These are phyloP conservation scores for Eupithecia dodoneata DNA, from an alignment of 2,888 invertebrate genomes.

Conservation along the genomic window DNA sequence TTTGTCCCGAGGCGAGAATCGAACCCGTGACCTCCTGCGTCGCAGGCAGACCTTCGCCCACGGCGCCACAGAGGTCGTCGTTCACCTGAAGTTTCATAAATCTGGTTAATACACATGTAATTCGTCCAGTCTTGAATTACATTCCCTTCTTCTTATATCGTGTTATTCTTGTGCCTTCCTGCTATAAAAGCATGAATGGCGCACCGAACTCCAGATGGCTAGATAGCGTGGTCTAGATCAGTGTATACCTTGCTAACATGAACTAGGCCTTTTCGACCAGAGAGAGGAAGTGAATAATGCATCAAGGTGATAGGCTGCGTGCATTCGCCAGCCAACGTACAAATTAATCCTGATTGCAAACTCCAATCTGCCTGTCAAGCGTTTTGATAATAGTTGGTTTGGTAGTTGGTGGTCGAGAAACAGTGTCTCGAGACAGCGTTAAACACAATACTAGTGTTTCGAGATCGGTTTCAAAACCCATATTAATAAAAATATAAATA, in stretches of 20 bases:
- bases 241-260: background rate
- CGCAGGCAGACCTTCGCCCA: too few relatives aligned
- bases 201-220: background rate
- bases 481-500: too few relatives aligned
- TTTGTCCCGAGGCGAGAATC: too few relatives aligned
- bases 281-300: background rate
- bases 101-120: background rate
- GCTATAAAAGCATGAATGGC: background rate
- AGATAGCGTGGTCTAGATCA: background rate
- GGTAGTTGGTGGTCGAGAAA: background rate
- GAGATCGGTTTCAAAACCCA: too few relatives aligned
- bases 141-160: background rate
- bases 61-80: too few relatives aligned
- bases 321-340: background rate
- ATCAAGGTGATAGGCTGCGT: background rate
- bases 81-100: background rate
- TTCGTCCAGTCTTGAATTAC: background rate
- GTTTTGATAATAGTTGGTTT: background rate
- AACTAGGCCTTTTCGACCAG: background rate
- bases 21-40: too few relatives aligned
- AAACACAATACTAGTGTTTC: background rate
- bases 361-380: background rate
- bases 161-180: background rate
- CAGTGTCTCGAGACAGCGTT: background rate
- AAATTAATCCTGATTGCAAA: conserved; percentile 1